Percentiles rank a stretch among this genome's conserved stretches.
phyloP scores from a whole-genome alignment of 2,888 invertebrate genomes.

The Agrotis ipsilon region DNA sequence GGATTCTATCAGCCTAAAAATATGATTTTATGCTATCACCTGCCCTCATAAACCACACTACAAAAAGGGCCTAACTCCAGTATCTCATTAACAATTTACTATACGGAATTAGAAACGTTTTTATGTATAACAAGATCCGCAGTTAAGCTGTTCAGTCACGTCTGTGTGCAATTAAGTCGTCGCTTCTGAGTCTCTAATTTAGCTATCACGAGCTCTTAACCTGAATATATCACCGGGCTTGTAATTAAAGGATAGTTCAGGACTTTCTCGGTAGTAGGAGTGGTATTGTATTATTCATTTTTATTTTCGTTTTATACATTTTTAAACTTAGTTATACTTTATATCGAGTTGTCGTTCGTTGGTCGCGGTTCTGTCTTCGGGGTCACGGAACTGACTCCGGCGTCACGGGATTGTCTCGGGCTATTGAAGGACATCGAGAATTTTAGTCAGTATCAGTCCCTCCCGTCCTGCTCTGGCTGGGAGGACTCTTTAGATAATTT shows the following conservation, averaged over 20 bases:
- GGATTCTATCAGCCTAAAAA: neutral
- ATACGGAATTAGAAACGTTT: conserved; percentile 64
- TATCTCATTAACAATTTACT: conserved; percentile 53
- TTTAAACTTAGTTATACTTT: no score
- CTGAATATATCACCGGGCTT: conserved; percentile 79
- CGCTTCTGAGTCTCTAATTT: conserved; percentile 82
- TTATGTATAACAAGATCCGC: conserved; percentile 67
- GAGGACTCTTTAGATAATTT: no score
- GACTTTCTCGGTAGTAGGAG: conserved; percentile 48
- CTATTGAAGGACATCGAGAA: no score
- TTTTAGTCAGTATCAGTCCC: no score
- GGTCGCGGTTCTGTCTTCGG: no score
- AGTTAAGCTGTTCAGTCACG: conserved; percentile 74
- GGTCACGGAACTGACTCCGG: no score
- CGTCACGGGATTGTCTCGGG: no score
- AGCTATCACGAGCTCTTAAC: conserved; percentile 82
- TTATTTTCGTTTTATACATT: neutral
- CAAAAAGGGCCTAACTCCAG: conserved; percentile 5
- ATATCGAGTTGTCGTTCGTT: no score
- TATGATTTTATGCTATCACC: neutral
- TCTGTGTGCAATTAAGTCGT: conserved; percentile 79
- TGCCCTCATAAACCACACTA: neutral
- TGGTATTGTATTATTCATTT: conserved; percentile 18
- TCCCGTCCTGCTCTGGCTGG: no score
- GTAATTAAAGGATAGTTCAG: conserved; percentile 76